These are phyloP conservation scores for Anthoscopus minutus DNA, from an alignment of 2,113 vertebrate genomes.

Conservation along the genomic window DNA sequence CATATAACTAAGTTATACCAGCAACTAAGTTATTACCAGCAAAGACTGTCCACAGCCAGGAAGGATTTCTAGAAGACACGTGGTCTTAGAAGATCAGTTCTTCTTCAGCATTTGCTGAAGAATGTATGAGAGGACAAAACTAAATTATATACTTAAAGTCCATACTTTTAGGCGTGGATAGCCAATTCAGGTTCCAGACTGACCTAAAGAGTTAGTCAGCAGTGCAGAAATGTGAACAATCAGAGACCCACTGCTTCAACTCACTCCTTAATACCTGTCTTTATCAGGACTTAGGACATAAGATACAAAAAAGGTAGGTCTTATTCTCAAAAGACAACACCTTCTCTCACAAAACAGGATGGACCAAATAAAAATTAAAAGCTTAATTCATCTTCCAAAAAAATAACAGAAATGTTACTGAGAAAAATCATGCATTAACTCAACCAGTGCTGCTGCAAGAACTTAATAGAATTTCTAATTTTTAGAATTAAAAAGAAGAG, in stretches of 20 bases:
- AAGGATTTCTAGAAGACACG: neutral
- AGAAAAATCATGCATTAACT: neutral
- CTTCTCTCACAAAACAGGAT: neutral
- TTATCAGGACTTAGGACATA: neutral
- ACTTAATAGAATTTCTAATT: neutral
- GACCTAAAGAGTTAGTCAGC: neutral
- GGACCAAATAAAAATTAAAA: neutral
- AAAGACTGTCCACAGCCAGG: neutral
- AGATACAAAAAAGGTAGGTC: neutral
- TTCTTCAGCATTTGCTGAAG: neutral
- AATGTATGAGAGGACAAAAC: neutral
- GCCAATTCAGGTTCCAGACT: neutral
- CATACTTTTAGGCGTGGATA: neutral
- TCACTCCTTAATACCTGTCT: neutral
- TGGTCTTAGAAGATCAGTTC: neutral
- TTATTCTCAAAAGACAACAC: neutral
- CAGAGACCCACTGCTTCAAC: neutral
- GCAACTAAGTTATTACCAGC: neutral
- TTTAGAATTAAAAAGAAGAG: neutral
- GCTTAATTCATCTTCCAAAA: neutral
- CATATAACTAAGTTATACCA: neutral
- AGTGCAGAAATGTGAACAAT: neutral
- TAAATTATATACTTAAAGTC: neutral
- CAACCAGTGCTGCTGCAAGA: neutral
- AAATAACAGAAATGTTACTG: neutral